phyloP scores from a whole-genome alignment of 2,888 invertebrate species.

The Exephanes ischioxanthus region DNA sequence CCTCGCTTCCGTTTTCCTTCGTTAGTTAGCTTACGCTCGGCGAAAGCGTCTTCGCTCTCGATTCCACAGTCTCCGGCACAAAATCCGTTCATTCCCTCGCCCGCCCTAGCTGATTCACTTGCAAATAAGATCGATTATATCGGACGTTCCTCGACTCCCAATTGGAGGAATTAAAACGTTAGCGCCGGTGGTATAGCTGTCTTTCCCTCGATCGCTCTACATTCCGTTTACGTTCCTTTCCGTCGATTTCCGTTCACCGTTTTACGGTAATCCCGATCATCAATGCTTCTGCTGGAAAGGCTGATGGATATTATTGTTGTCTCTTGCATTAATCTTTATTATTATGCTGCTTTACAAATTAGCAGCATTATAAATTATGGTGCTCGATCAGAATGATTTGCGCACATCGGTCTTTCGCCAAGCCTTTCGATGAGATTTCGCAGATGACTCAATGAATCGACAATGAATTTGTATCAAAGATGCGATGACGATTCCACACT shows the following conservation, averaged over 20 bases:
- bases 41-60: constrained; percentile 68
- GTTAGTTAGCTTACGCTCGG: constrained; percentile 70
- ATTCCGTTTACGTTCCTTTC: constrained; percentile 5
- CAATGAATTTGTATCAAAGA: neutral
- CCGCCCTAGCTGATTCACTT: constrained; percentile 75
- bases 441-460: too few relatives aligned
- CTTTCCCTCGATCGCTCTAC: constrained; percentile 20
- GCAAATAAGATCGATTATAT: constrained; percentile 81
- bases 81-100: constrained; percentile 50
- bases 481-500: neutral
- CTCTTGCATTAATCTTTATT: neutral
- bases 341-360: too few relatives aligned
- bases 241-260: constrained; percentile 17
- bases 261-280: constrained; percentile 3
- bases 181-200: constrained; percentile 53
- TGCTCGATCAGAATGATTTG: neutral
- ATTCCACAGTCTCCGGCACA: constrained; percentile 44
- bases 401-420: neutral
- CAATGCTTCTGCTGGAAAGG: neutral
- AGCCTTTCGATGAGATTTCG: neutral
- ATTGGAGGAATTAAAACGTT: constrained; percentile 76
- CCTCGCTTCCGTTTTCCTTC: constrained; percentile 68
- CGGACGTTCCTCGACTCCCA: constrained; percentile 75
- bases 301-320: constrained; percentile 1
- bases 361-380: neutral